These are phyloP conservation scores for Motacilla alba DNA, from an alignment of 2,113 vertebrate species.

Conservation along the genomic window DNA sequence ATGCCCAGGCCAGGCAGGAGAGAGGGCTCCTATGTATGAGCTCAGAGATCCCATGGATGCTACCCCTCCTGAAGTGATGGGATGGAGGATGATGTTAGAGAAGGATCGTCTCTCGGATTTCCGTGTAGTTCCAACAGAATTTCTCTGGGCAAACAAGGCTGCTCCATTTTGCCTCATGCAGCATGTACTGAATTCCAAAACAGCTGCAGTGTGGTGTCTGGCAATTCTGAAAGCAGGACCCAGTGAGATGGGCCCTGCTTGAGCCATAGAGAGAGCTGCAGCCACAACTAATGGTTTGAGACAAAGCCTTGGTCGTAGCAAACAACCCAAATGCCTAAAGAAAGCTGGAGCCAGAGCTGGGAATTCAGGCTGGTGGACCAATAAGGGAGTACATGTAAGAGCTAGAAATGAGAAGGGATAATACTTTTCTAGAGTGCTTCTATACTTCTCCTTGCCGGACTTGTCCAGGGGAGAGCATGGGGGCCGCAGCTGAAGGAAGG, in stretches of 20 bases:
- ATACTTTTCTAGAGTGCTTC: neutral
- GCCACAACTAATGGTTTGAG: neutral
- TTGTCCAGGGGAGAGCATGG: accelerated
- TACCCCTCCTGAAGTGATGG: neutral
- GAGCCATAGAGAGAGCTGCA: neutral
- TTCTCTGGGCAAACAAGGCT: neutral
- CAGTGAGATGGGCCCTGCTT: neutral
- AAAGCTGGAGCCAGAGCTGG: neutral
- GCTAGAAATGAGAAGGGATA: neutral
- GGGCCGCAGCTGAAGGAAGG: neutral
- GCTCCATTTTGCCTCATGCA: neutral
- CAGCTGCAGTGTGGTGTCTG: neutral
- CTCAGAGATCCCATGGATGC: neutral
- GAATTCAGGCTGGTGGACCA: neutral
- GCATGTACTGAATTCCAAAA: neutral
- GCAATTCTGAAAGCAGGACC: neutral
- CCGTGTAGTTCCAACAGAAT: neutral
- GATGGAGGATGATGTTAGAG: neutral
- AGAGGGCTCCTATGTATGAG: neutral
- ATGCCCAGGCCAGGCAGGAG: accelerated
- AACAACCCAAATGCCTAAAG: neutral
- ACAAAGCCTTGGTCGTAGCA: neutral
- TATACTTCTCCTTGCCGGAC: neutral
- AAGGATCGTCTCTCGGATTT: neutral
- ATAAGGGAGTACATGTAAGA: neutral